Evolutionary conservation across 2,113 vertebrate species (phyloP).

Genomic region (Notothenia coriiceps): DNA sequence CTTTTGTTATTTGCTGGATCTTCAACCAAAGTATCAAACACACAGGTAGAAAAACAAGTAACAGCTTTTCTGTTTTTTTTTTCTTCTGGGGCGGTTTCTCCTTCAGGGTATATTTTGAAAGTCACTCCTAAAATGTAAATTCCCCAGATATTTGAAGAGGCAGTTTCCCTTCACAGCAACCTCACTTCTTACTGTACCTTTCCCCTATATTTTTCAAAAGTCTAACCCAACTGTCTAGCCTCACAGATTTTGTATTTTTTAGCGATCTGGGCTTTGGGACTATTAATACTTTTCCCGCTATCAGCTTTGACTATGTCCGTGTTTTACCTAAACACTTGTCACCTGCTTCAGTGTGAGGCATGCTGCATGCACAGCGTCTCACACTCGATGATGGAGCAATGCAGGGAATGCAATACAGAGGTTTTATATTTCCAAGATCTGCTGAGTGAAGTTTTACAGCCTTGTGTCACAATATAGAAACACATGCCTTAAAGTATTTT

Average conservation of each 20-base stretch:
- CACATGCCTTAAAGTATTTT: background rate
- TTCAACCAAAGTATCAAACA: background rate
- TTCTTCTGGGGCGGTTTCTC: background rate
- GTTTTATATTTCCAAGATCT: conserved; percentile 29
- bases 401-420: conserved; percentile 1
- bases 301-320: conserved; percentile 3
- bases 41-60: background rate
- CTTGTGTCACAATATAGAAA: background rate
- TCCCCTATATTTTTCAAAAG: background rate
- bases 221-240: background rate
- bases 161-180: background rate
- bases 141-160: background rate
- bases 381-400: background rate
- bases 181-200: background rate
- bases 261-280: background rate
- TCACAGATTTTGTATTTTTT: conserved; percentile 14
- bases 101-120: background rate
- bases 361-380: background rate
- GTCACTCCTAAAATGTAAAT: background rate
- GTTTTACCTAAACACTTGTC: conserved; percentile 6
- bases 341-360: conserved; percentile 16
- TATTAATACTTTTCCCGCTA: conserved; percentile 34
- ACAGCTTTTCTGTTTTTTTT: too few relatives aligned
- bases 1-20: background rate
- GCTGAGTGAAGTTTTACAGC: conserved; percentile 8